phyloP scores from a whole-genome alignment of 2,888 invertebrate genomes.

The Gonocerus acuteangulatus region DNA sequence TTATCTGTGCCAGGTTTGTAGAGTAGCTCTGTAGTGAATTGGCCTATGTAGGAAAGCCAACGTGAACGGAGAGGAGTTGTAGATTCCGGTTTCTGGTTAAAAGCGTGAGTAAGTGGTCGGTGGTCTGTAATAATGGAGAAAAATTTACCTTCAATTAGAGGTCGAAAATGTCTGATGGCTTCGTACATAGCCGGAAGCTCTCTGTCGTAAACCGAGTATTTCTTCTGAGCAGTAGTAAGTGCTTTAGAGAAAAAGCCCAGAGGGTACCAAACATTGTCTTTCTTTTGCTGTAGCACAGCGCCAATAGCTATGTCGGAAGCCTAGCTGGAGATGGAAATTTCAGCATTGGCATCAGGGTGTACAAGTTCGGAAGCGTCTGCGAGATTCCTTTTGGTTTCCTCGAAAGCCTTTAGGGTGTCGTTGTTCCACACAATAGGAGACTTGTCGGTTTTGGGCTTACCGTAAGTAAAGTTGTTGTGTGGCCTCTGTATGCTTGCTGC shows the following conservation, averaged over 20 bases:
- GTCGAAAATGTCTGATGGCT: conserved; percentile 27
- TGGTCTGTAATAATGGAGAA: conserved; percentile 31
- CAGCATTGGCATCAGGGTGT: conserved; percentile 40
- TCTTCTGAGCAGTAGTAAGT: conserved; percentile 39
- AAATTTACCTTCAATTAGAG: conserved; percentile 30
- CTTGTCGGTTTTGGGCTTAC: conserved; percentile 10
- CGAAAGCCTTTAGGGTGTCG: conserved; percentile 37
- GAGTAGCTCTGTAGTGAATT: conserved; percentile 29
- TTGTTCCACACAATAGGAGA: conserved; percentile 17
- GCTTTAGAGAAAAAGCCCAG: conserved; percentile 35
- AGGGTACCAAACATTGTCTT: conserved; percentile 26
- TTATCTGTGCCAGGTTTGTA: conserved; percentile 28
- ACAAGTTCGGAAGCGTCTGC: conserved; percentile 40
- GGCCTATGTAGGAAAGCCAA: conserved; percentile 14
- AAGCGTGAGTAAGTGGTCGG: conserved; percentile 22
- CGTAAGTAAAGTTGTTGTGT: neutral
- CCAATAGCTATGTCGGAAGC: conserved; percentile 43
- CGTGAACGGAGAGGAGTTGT: conserved; percentile 18
- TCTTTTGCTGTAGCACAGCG: conserved; percentile 42
- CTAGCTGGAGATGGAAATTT: conserved; percentile 41
- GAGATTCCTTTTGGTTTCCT: conserved; percentile 39
- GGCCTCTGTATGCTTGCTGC: neutral
- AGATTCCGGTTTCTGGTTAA: conserved; percentile 23
- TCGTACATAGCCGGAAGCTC: conserved; percentile 38
- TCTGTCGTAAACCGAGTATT: conserved; percentile 43